Evolutionary conservation across 2,797 vertebrate genomes (phyloP).

Genomic region (Petrocephalus schoutedeni): DNA sequence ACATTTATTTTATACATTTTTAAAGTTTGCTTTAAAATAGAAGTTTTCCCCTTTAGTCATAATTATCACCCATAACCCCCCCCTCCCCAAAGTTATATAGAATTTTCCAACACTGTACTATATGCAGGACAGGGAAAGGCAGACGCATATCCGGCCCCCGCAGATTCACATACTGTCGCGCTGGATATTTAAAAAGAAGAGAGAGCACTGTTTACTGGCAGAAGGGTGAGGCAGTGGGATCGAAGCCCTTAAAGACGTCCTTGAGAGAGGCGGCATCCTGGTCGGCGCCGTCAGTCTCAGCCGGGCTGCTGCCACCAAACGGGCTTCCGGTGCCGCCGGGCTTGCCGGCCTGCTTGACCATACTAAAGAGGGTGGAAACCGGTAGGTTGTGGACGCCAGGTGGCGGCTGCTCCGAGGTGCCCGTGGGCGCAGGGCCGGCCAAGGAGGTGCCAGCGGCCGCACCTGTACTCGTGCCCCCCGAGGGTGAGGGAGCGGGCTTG

Average conservation of each 20-base stretch:
- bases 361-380: constrained; percentile 75
- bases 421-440: constrained; percentile 28
- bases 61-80: not conserved
- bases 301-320: constrained; percentile 80
- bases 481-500: constrained; percentile 60
- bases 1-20: constrained; percentile 58
- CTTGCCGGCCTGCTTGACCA: constrained; percentile 74
- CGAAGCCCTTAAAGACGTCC: constrained; percentile 95
- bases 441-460: constrained; percentile 32
- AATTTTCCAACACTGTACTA: constrained; percentile 48
- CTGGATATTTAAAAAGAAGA: constrained; percentile 33
- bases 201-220: constrained; percentile 72
- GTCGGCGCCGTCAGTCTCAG: constrained; percentile 62
- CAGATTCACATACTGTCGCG: constrained; percentile 30
- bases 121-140: not conserved
- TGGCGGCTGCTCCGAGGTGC: constrained; percentile 46
- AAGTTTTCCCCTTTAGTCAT: constrained; percentile 41
- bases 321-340: constrained; percentile 73
- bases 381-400: constrained; percentile 80
- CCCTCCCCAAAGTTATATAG: constrained; percentile 39
- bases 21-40: constrained; percentile 67
- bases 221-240: constrained; percentile 92
- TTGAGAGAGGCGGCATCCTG: constrained; percentile 87
- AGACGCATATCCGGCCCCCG: not conserved
- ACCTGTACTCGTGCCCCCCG: constrained; percentile 37